Percentiles rank a stretch among this genome's conserved stretches.
These are phyloP conservation scores for Agapornis canus DNA, from an alignment of 2,797 vertebrate species.

Conservation along the genomic window DNA sequence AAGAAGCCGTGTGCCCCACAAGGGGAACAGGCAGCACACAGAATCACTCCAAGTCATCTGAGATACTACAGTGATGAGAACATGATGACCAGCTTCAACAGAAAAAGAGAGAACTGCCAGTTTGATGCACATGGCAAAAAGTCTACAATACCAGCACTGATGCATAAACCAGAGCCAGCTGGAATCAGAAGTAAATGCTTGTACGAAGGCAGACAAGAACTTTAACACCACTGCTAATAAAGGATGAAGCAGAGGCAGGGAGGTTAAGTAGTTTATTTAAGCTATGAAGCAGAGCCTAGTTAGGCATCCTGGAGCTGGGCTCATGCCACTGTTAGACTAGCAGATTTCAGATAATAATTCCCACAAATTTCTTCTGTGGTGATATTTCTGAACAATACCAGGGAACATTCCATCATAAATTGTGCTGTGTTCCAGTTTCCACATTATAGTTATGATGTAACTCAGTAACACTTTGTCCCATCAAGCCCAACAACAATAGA, in stretches of 20 bases:
- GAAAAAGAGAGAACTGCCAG: not conserved
- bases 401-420: slow-evolving; percentile 62
- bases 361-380: slow-evolving; percentile 38
- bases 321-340: slow-evolving; percentile 3
- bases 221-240: not conserved
- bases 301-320: slow-evolving; percentile 16
- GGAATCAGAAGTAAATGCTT: not conserved
- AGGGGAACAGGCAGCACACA: not conserved
- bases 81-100: not conserved
- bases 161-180: not conserved
- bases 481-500: slow-evolving; percentile 38
- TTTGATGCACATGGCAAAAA: not conserved
- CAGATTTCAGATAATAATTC: slow-evolving; percentile 47
- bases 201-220: not conserved
- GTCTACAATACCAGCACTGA: not conserved
- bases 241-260: slow-evolving; percentile 3
- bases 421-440: slow-evolving; percentile 48
- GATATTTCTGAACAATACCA: slow-evolving; percentile 37
- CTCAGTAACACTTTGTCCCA: slow-evolving; percentile 52
- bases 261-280: slow-evolving; percentile 53
- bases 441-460: slow-evolving; percentile 56
- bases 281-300: slow-evolving; percentile 10
- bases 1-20: not conserved
- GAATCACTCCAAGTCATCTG: not conserved
- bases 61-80: not conserved